These are phyloP conservation scores for Microvelia longipes DNA, from an alignment of 1,140 invertebrate genomes.

Conservation along the genomic window DNA sequence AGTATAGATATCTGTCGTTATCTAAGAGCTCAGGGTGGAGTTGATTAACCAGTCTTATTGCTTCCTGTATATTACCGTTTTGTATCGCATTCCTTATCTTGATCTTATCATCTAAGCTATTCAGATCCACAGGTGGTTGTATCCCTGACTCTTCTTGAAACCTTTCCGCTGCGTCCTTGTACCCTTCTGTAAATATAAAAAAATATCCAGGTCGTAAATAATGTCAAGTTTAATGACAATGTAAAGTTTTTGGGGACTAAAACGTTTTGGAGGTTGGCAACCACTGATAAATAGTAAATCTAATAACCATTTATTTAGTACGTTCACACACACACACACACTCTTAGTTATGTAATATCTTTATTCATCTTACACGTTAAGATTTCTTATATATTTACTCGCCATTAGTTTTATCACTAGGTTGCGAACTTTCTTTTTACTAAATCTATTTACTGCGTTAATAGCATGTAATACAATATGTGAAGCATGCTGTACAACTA, in stretches of 20 bases:
- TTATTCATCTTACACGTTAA: too few relatives aligned
- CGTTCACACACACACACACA: too few relatives aligned
- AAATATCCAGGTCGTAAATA: too few relatives aligned
- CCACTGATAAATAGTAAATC: neutral
- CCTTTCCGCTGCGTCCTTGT: slow-evolving; percentile 94
- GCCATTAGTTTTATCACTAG: too few relatives aligned
- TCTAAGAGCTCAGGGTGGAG: slow-evolving; percentile 88
- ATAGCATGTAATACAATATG: too few relatives aligned
- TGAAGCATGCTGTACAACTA: too few relatives aligned
- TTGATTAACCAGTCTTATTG: slow-evolving; percentile 83
- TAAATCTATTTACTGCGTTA: too few relatives aligned
- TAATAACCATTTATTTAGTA: too few relatives aligned
- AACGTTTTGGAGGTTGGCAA: neutral
- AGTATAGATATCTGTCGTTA: slow-evolving; percentile 87
- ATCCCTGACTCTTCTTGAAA: slow-evolving; percentile 89
- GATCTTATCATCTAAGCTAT: slow-evolving; percentile 82
- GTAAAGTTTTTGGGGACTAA: neutral
- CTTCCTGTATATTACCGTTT: slow-evolving; percentile 80
- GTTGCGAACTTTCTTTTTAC: too few relatives aligned
- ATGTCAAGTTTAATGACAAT: neutral
- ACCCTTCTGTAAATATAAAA: slow-evolving; percentile 54
- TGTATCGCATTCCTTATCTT: slow-evolving; percentile 89
- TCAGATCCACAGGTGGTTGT: slow-evolving; percentile 68
- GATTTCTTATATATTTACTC: too few relatives aligned
- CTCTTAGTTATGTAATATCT: too few relatives aligned